Base-by-base conservation (phyloP, 2,113 vertebrate genomes). In the Nesogale talazaci region DNA sequence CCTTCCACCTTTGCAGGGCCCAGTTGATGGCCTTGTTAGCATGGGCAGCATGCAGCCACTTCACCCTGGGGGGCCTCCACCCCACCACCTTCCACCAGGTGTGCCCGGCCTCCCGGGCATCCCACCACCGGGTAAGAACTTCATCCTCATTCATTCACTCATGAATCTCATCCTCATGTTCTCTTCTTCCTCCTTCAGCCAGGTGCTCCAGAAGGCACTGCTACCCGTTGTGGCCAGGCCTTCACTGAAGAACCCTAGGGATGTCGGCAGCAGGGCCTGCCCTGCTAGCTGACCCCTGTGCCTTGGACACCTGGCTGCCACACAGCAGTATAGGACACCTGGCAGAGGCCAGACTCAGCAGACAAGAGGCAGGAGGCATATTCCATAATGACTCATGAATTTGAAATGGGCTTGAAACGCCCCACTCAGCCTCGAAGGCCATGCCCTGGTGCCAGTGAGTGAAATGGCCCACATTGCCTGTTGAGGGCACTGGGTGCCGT, bases 21-120 rank as follows among this genome's bases (percentile, higher is more conserved):
- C 98, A 98, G 97, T 98, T 98, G 98, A 99, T 98, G 98, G 98
- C 98, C 98, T 99, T 99, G 97, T 99, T 99, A 99, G 98, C 98
- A 98, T 99, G 98, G 98, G 98, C 98, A 98, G 98, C 99, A 99
- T 99, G 98, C 98, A 98, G 97, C 98, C 98, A 98, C 99, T 99
- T 99, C 98, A 98, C 98, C 99, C 98, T 98, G 98, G 98, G 98
- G 97, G 98, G 98, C 98, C 98, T 96, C 98, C 98, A 98, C 98
- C 98, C 98, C 99, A 98, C 96, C 99, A 99, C 98, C 98, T 99
- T 97, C 98, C 98, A 93, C 98, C 98, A 97, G 97, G 98, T 98
- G 98, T 99, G 98, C 98, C 98, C 94, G 98, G 98, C 98, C 98
- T 99, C 96, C 98, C 98, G 95, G 99, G 99, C 98, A 98, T 99